Base-by-base conservation (phyloP, 1,140 invertebrate genomes). In the Lepidurus packardi region DNA sequence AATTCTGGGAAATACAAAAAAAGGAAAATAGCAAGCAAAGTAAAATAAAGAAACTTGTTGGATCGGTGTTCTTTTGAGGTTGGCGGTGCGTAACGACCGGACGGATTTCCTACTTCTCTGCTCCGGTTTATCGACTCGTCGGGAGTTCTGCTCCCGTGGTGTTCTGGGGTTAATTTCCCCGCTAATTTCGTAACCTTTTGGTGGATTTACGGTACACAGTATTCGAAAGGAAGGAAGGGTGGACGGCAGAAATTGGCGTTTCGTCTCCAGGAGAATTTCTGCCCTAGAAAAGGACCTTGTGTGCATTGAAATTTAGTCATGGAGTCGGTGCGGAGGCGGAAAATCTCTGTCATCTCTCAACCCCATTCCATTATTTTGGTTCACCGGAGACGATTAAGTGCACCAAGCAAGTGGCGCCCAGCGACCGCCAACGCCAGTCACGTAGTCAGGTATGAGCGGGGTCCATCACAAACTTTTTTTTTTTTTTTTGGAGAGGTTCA, bases 341-440 rank as follows among this genome's bases (percentile, higher is more conserved):
- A 65, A 65, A 65, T 65, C 53, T 65, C 53, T 65, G n/a, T 65
- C 53, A 65, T 65, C 53, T n/a, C 53, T 8, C 53, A 21, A 65
- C 53, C 53, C 13, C 53, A 21, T 65, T 65, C 53, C 13, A 65
- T 65, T 65, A 65, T 65, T 65, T 65, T 65, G 53, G 53, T 65
- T 21, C 53, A 65, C 53, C 53, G 53, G 53, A 65, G 53, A 65
- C 53, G 53, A 65, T 65, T 65, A 65, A 65, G 53, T 65, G 21
- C 53, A 65, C 53, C 53, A 21, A 65, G 53, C 53, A 65, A 65
- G 53, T 65, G 53, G 53, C 53, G 53, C 53, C 53, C 53, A 65
- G 53, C 53, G 53, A 65, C 53, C 9, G 53, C 53, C 53, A 65
- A 21, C 53, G 53, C 21, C 53, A 65, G 53, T 65, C 53, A 65